Base-by-base conservation (phyloP, 1,140 invertebrate genomes). In the Tetragnatha versicolor region DNA sequence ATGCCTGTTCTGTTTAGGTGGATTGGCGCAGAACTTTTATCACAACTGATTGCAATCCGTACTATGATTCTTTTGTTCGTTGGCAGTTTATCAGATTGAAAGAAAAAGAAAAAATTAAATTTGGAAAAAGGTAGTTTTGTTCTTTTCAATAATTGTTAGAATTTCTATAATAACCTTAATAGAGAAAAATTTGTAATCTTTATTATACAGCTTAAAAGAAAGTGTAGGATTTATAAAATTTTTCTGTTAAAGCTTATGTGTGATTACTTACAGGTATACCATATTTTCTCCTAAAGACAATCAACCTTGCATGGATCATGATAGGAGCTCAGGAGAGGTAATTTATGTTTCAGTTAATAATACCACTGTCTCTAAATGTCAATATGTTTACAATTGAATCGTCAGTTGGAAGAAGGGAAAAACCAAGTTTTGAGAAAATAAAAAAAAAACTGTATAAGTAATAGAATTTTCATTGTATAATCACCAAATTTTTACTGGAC, bases 271-370 rank as follows among this genome's bases (percentile, higher is more conserved):
- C 80, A 88, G 88, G 69, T 95, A 99, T 84, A 97, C 97, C 12
- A 95, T 99, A 81, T 99, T 92, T 87, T 99, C 97, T 0, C 97
- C 97, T 2, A 91, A 93, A 83, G 98, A 99, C 88, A 92, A 92
- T 37, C 98, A 99, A 85, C 98, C 98, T 2, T 99, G 98, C 85
- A 99, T 99, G 98, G 98, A 99, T 87, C 98, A 99, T 85, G 98
- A 99, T 86, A 89, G 98, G 82, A 91, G 93, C 31, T 89, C 91
- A 60, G 98, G 98, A 12, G 98, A 99, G 89, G 86, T 87, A 79
- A 82, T 80, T 35, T 45, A 58, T 27, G 27, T 60, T 73, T 2
- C 68, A 12, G 12, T 60, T 20, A 51, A 27, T 73, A 75, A 42
- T 72, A n/a, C 14, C n/a, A n/a, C n/a, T n/a, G n/a, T n/a, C n/a